Evolutionary conservation across 2,888 invertebrate genomes (phyloP), one percentile per base, ranked within the genome.

Genomic region (Sphaerophoria rueppellii): DNA sequence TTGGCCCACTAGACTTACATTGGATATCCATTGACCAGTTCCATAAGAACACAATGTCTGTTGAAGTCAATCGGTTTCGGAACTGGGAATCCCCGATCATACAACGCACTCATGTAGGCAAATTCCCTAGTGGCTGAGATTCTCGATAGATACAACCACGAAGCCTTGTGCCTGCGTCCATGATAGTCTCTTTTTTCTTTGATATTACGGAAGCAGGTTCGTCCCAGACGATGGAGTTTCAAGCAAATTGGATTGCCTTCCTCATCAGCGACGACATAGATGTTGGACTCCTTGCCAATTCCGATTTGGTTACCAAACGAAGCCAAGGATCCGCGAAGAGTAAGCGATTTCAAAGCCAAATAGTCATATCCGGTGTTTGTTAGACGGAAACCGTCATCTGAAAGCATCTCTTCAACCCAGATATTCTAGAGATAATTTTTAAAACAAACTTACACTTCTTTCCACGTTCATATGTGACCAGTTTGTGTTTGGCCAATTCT

Each of bases 281-380:
- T 97, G 90, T 99, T 98, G 0, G 99, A 99, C 91, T 99, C 99
- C 91, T 99, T 99, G 55, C 99, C 99, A 46, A 99, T 97, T 48
- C 99, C 99, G 88, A 99, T 99, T 93, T 99, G 99, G 91, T 98
- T 99, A 12, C 99, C 99, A 90, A 99, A 98, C 0, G 96, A 97
- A 50, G 94, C 92, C 16, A 98, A 94, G 1, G 96, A 94, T 81
- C 95, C 95, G 43, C 97, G 94, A 76, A 96, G 94, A 0, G 96
- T 95, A 11, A 99, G 93, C 0, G 96, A 96, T 91, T 98, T 98
- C 11, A 99, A 93, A 0, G 99, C 98, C 86, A 99, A 93, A 91
- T 98, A 99, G 92, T 99, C 99, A 90, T 99, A 99, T 0, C 99
- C 99, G 61, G 95, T 93, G 90, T 98, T 98, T 4, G 99, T 99